phyloP scores from a whole-genome alignment of 2,888 invertebrate species.

The Chymomyza fuscimana region DNA sequence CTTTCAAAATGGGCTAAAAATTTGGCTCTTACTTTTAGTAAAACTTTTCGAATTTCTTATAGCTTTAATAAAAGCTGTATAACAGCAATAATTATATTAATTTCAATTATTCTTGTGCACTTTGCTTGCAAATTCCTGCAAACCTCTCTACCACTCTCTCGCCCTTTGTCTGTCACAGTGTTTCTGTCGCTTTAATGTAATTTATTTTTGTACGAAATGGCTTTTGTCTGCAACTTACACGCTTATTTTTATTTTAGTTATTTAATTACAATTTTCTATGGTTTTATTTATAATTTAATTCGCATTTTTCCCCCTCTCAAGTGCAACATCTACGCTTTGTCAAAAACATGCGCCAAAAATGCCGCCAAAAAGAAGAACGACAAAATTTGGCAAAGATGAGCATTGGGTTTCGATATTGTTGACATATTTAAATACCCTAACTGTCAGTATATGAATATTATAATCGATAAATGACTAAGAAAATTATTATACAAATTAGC shows the following conservation, averaged over 20 bases:
- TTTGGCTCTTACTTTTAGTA: neutral
- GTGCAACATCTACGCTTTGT: conserved; percentile 28
- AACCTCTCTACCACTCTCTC: conserved; percentile 31
- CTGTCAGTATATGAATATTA: neutral
- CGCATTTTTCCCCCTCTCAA: conserved; percentile 36
- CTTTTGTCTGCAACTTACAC: conserved; percentile 35
- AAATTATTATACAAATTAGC: neutral
- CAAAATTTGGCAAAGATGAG: conserved; percentile 43
- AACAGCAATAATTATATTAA: neutral
- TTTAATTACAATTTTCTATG: conserved; percentile 58
- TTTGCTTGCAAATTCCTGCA: neutral
- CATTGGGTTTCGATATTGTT: conserved; percentile 15
- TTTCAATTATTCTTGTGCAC: neutral
- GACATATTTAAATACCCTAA: neutral
- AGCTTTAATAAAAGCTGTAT: neutral
- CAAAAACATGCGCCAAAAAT: conserved; percentile 43
- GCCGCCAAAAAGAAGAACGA: conserved; percentile 38
- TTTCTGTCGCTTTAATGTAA: conserved; percentile 3
- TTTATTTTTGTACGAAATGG: conserved; percentile 57
- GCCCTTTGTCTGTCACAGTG: neutral
- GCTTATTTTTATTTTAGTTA: conserved; percentile 55
- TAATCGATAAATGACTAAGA: neutral
- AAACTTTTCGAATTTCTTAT: neutral
- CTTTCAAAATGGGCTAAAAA: neutral
- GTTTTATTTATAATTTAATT: conserved; percentile 63